These are phyloP conservation scores for Gobio occitaniae DNA, from an alignment of 2,797 vertebrate species.

Conservation along the genomic window DNA sequence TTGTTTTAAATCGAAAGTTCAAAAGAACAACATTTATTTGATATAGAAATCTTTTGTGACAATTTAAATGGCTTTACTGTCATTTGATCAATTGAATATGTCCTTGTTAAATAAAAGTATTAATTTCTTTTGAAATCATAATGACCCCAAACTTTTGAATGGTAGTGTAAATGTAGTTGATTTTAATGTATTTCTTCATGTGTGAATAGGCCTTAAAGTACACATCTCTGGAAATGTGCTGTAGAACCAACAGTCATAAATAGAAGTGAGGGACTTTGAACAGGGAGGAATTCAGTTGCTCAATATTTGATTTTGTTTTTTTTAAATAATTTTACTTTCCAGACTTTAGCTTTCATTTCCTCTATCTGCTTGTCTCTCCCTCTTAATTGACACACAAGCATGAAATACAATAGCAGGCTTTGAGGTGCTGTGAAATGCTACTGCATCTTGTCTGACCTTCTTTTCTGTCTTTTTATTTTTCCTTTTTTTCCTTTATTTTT, in stretches of 20 bases:
- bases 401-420: neutral
- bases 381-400: neutral
- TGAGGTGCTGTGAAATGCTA: conserved; percentile 9
- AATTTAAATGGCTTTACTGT: neutral
- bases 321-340: neutral
- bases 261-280: neutral
- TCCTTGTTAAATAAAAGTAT: neutral
- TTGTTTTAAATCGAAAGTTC: neutral
- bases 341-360: neutral
- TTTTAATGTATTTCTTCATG: neutral
- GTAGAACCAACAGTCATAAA: neutral
- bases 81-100: neutral
- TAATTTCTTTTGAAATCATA: neutral
- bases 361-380: neutral
- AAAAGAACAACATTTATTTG: neutral
- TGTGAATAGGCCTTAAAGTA: neutral
- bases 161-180: neutral
- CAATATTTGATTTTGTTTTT: neutral
- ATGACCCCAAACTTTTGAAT: neutral
- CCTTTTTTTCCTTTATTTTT: neutral
- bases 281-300: neutral
- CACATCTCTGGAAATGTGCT: neutral
- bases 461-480: neutral
- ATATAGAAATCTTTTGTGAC: neutral
- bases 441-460: neutral